Conservation (phyloP, 2,888 invertebrate species). For the Geophilus truncorum region DNA sequence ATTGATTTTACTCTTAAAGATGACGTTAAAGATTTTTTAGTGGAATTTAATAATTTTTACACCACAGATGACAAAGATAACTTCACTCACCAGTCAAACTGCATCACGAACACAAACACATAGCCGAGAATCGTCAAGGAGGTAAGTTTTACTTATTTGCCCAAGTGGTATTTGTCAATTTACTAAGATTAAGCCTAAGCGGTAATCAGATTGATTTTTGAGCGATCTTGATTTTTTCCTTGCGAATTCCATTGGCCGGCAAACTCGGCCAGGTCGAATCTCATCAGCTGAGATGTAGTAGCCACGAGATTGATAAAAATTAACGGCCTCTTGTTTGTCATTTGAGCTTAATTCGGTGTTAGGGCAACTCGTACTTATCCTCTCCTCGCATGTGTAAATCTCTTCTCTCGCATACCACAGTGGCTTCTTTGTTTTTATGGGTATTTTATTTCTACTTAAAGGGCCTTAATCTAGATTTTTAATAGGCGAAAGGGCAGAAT, state of each 20-base stretch:
- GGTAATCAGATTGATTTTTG: slow-evolving; percentile 5
- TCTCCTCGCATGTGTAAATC: background rate
- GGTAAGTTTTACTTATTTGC: background rate
- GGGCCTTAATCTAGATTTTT: background rate
- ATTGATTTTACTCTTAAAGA: slow-evolving; percentile 21
- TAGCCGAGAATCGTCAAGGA: background rate
- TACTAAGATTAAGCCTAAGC: background rate
- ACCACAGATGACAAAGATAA: background rate
- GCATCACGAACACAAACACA: background rate
- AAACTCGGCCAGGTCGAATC: background rate
- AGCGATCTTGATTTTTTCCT: background rate
- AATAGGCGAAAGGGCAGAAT: background rate
- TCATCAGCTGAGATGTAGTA: background rate
- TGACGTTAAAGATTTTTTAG: slow-evolving; percentile 20
- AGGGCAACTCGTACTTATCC: background rate
- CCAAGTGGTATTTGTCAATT: background rate
- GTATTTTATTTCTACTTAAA: slow-evolving; percentile 13
- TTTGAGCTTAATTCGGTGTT: background rate
- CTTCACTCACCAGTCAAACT: background rate
- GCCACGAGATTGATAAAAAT: background rate
- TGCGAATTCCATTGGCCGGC: background rate
- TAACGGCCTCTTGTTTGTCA: background rate
- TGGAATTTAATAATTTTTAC: slow-evolving; percentile 4
- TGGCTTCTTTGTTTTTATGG: background rate
- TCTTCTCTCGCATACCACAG: background rate